These are phyloP conservation scores for Drosophila virilis DNA, from an alignment of 1,140 invertebrate genomes.

Conservation along the genomic window DNA sequence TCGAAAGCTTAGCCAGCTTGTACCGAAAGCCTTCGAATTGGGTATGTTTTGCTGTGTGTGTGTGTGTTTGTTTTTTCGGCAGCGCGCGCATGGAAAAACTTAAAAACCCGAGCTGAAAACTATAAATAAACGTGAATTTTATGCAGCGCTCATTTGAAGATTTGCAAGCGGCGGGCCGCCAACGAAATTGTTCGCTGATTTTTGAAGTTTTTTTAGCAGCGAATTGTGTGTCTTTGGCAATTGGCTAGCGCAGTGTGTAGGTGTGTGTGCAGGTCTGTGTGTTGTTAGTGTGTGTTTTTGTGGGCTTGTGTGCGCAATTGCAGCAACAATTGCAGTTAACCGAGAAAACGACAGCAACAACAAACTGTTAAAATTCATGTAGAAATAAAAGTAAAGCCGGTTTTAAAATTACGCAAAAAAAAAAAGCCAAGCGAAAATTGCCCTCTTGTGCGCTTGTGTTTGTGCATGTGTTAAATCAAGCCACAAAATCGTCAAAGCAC, in stretches of 20 bases:
- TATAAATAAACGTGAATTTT: constrained; percentile 83
- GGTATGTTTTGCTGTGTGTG: constrained; percentile 29
- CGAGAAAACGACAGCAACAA: constrained; percentile 68
- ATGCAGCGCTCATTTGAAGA: constrained; percentile 79
- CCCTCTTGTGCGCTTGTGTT: constrained; percentile 22
- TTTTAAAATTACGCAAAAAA: constrained; percentile 77
- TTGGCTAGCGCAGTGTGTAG: constrained; percentile 39
- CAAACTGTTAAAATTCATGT: constrained; percentile 57
- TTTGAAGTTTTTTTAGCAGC: constrained; percentile 49
- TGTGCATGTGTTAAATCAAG: constrained; percentile 46
- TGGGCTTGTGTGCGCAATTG: constrained; percentile 53
- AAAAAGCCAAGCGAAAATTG: constrained; percentile 58
- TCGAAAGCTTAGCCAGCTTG: constrained; percentile 47
- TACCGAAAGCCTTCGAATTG: constrained; percentile 65
- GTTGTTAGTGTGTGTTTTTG: constrained; percentile 4
- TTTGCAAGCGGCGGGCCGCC: constrained; percentile 75
- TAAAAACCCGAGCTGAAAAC: constrained; percentile 62
- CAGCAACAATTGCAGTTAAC: constrained; percentile 81
- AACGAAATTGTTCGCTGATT: constrained; percentile 52
- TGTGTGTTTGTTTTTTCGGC: constrained; percentile 35
- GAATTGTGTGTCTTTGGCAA: constrained; percentile 45
- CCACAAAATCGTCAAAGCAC: constrained; percentile 49
- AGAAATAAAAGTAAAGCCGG: constrained; percentile 80
- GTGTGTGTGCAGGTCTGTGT: constrained; percentile 15
- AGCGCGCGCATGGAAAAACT: constrained; percentile 64